Percentiles rank a stretch among this genome's conserved stretches.
Evolutionary conservation across 2,888 invertebrate species (phyloP).

Genomic region (Anodontia alba): DNA sequence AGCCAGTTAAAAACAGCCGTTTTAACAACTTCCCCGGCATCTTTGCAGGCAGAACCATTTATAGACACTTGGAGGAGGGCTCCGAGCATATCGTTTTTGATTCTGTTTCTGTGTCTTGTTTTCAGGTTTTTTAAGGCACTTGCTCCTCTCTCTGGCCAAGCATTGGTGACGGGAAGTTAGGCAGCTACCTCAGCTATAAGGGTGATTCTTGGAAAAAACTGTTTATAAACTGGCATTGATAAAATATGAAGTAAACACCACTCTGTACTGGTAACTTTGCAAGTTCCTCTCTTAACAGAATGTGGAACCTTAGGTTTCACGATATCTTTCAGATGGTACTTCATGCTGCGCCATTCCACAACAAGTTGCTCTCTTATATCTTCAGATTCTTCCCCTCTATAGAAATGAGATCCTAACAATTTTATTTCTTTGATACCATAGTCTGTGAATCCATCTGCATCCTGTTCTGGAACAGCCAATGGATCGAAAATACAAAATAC

Average conservation of each 20-base stretch:
- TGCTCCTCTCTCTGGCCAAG: conserved; percentile 63
- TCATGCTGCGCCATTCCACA: conserved; percentile 42
- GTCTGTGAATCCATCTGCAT: conserved; percentile 14
- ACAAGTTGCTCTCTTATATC: conserved; percentile 22
- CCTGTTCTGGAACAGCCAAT: conserved; percentile 19
- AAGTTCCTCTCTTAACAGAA: neutral
- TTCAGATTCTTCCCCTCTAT: conserved; percentile 5
- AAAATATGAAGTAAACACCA: conserved; percentile 35
- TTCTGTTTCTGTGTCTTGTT: conserved; percentile 39
- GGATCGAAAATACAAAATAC: conserved; percentile 45
- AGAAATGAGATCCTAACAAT: conserved; percentile 38
- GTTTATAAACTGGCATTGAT: neutral
- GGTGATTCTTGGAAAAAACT: conserved; percentile 22
- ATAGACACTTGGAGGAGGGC: too few species aligned
- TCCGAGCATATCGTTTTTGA: neutral
- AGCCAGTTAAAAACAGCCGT: too few species aligned
- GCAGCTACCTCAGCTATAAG: conserved; percentile 41
- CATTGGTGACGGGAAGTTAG: conserved; percentile 54
- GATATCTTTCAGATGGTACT: conserved; percentile 39
- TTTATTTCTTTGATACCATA: conserved; percentile 25
- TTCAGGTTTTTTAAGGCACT: conserved; percentile 49
- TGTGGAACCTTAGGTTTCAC: conserved; percentile 26
- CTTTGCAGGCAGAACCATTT: too few species aligned
- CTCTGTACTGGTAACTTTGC: neutral
- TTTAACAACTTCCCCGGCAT: too few species aligned